A percentile compares a stretch with the other conserved stretches of the same genome.
Evolutionary conservation across 2,888 invertebrate genomes (phyloP).

Genomic region (Emesis castigata): DNA sequence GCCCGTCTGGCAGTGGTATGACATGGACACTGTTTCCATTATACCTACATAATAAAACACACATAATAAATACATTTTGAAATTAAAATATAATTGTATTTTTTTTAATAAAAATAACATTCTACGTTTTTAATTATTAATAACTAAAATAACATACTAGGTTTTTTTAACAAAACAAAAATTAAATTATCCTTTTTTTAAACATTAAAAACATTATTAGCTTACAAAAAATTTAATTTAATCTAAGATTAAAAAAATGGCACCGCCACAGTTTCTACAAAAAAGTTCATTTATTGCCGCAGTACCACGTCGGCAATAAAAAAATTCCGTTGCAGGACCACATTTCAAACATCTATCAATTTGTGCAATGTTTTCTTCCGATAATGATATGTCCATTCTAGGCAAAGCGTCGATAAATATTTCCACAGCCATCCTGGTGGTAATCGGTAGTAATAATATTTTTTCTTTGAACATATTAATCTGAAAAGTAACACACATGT

Average conservation of each 20-base stretch:
- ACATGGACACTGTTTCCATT: not conserved
- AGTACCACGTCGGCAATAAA: constrained; percentile 53
- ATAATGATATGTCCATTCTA: not conserved
- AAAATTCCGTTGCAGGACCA: not conserved
- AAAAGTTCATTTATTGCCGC: constrained; percentile 10
- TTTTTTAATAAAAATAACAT: not conserved
- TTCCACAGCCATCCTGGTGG: not conserved
- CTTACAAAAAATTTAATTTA: no score
- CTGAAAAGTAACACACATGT: not conserved
- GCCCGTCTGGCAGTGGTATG: not conserved
- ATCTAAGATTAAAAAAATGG: not conserved
- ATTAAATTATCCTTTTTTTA: not conserved
- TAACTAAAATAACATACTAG: not conserved
- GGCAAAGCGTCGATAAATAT: not conserved
- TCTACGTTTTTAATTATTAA: not conserved
- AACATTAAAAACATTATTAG: not conserved
- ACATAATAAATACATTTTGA: no score
- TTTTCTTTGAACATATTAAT: not conserved
- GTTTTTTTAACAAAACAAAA: not conserved
- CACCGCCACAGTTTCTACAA: not conserved
- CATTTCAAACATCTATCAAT: not conserved
- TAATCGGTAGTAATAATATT: not conserved
- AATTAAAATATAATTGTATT: not conserved
- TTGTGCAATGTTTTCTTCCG: not conserved
- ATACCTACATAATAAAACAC: no score